Percentiles rank a stretch among this genome's conserved stretches.
Evolutionary conservation across 2,797 vertebrate species (phyloP).

Genomic region (Gymnodraco acuticeps): DNA sequence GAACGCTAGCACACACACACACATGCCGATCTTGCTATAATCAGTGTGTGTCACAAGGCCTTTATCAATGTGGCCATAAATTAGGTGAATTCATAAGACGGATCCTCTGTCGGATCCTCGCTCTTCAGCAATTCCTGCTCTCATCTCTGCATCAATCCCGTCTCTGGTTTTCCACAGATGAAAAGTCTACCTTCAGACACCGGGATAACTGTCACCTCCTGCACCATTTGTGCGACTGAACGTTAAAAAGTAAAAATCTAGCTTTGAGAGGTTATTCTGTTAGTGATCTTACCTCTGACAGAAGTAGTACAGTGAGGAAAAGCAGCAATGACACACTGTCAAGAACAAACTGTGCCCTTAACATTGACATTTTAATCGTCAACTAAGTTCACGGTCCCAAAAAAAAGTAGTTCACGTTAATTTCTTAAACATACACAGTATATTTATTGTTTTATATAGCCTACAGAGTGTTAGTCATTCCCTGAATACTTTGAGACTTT

Average conservation of each 20-base stretch:
- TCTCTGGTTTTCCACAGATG: conserved; percentile 37
- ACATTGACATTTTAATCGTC: too few species aligned
- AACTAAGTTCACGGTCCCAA: too few species aligned
- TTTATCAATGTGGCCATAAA: conserved; percentile 69
- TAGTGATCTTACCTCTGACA: not conserved
- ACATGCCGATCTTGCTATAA: conserved; percentile 27
- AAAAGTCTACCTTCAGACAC: conserved; percentile 50
- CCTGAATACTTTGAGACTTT: not conserved
- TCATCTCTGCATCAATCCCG: conserved; percentile 44
- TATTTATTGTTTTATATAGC: too few species aligned
- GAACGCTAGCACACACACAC: conserved; percentile 8
- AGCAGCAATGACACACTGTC: too few species aligned
- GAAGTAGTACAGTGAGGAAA: too few species aligned
- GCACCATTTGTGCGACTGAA: conserved; percentile 23
- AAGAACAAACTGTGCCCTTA: too few species aligned
- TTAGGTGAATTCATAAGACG: conserved; percentile 55
- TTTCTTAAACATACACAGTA: too few species aligned
- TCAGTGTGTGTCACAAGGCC: conserved; percentile 48
- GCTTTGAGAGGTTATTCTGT: conserved; percentile 3
- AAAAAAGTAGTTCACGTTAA: too few species aligned
- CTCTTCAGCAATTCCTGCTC: conserved; percentile 27
- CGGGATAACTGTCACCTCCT: conserved; percentile 26
- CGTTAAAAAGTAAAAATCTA: conserved; percentile 21
- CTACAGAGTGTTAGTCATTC: not conserved
- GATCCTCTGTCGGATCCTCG: conserved; percentile 45